Conservation (phyloP, 2,113 vertebrate species). For the Sylvia atricapilla region DNA sequence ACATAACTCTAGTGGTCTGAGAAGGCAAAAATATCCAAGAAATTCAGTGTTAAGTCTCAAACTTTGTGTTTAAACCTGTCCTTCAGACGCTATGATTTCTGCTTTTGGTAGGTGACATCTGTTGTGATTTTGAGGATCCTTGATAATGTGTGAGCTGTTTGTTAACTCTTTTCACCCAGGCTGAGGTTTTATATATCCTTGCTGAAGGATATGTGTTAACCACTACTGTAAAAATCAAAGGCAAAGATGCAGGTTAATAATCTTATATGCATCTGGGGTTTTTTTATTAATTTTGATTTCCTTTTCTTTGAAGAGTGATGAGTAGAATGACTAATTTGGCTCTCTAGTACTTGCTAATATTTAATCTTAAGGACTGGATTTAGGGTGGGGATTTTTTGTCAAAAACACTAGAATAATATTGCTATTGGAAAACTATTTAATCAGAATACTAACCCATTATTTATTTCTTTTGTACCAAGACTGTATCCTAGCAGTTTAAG, state of each 20-base stretch:
- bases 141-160: background rate
- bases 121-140: background rate
- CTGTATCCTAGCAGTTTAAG: background rate
- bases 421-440: background rate
- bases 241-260: background rate
- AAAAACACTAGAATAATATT: background rate
- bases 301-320: background rate
- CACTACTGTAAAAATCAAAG: background rate
- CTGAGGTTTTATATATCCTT: background rate
- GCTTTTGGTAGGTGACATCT: slow-evolving; percentile 5
- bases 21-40: slow-evolving; percentile 14
- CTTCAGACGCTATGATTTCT: background rate
- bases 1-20: background rate
- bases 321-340: background rate
- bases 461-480: background rate
- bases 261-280: background rate
- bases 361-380: background rate
- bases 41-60: background rate
- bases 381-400: background rate
- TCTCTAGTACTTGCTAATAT: background rate
- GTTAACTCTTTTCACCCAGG: background rate
- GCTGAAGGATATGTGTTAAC: background rate
- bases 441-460: background rate
- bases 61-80: background rate
- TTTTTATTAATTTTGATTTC: background rate